phyloP scores from a whole-genome alignment of 1,140 invertebrate genomes.

The Leptinotarsa texana region DNA sequence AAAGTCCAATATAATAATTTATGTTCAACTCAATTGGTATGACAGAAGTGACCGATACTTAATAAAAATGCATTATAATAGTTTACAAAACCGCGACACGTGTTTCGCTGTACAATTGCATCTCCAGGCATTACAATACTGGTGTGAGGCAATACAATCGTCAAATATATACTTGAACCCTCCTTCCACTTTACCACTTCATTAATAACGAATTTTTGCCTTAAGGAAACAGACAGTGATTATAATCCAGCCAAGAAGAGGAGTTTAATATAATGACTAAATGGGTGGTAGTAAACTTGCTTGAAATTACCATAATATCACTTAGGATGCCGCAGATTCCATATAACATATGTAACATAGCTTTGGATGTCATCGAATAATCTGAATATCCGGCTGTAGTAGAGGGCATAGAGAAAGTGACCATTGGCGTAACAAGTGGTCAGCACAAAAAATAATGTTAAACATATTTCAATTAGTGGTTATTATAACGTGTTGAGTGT shows the following conservation, averaged over 20 bases:
- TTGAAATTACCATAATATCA: slow-evolving; percentile 20
- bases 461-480: no score
- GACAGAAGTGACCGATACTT: no score
- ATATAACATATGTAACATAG: slow-evolving; percentile 17
- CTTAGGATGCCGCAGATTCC: slow-evolving; percentile 20
- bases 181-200: not conserved
- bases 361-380: slow-evolving; percentile 14
- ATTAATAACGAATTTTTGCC: not conserved
- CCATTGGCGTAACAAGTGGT: not conserved
- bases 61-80: no score
- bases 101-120: no score
- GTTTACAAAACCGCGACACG: no score
- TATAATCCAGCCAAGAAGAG: not conserved
- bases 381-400: not conserved
- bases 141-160: no score
- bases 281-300: slow-evolving; percentile 11
- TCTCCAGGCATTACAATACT: no score
- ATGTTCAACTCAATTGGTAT: no score
- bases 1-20: no score
- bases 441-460: no score
- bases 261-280: slow-evolving; percentile 12
- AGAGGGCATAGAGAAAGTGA: not conserved
- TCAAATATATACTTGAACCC: no score
- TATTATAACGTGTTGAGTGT: no score
- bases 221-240: not conserved